These are phyloP conservation scores for Amphiduros pacificus DNA, from an alignment of 2,888 invertebrate species.

Conservation along the genomic window DNA sequence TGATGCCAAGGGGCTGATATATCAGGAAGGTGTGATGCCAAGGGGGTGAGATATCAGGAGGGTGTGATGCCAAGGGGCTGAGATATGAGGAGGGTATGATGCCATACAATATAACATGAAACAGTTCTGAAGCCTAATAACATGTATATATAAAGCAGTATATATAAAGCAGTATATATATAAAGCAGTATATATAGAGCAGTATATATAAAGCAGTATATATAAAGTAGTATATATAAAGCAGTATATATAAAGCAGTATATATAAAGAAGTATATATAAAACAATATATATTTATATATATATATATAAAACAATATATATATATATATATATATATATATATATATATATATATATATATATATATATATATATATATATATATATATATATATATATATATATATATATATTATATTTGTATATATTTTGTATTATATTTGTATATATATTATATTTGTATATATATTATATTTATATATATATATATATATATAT, in stretches of 20 bases:
- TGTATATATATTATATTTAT: background rate
- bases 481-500: background rate
- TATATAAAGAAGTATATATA: background rate
- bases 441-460: background rate
- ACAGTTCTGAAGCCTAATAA: no score
- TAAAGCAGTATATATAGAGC: background rate
- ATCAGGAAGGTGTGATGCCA: no score
- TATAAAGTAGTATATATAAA: background rate
- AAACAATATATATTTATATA: conserved; percentile 4
- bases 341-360: background rate
- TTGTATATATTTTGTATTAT: background rate
- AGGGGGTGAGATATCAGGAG: no score
- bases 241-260: no score
- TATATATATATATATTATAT: conserved; percentile 2
- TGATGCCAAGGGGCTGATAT: no score
- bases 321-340: conserved; percentile 8
- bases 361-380: conserved; percentile 6
- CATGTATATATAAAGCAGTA: no score
- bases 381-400: conserved; percentile 5
- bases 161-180: background rate
- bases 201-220: background rate
- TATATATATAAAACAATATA: conserved; percentile 15
- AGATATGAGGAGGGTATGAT: no score
- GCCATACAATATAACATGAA: no score
- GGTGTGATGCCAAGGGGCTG: no score